Percentiles rank a stretch among this genome's conserved stretches.
Conservation (phyloP, 1,140 invertebrate genomes). For the Ceratina calcarata region DNA sequence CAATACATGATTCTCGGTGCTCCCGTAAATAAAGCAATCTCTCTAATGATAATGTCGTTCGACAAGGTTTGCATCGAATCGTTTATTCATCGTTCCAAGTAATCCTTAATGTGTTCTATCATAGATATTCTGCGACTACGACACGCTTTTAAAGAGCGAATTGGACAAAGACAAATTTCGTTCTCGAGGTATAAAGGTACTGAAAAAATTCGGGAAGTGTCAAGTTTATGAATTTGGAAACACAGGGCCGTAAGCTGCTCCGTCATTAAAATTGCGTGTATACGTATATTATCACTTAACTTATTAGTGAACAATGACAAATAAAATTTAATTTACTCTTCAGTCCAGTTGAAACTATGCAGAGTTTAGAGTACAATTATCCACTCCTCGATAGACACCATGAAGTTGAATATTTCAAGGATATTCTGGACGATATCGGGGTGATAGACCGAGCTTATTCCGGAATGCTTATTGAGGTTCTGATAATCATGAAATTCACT, state of each 20-base stretch:
- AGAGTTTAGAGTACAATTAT: constrained; percentile 44
- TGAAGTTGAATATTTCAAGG: constrained; percentile 70
- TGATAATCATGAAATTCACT: neutral
- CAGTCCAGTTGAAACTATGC: neutral
- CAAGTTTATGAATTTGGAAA: constrained; percentile 82
- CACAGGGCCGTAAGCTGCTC: constrained; percentile 1
- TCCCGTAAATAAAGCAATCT: constrained; percentile 81
- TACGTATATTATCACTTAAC: neutral
- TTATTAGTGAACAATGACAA: neutral
- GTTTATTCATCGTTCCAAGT: neutral
- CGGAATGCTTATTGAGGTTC: constrained; percentile 72
- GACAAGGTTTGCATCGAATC: constrained; percentile 51
- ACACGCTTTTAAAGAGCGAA: constrained; percentile 83
- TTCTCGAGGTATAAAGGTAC: constrained; percentile 79
- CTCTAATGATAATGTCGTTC: constrained; percentile 42
- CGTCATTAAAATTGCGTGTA: neutral
- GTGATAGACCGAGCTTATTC: constrained; percentile 63
- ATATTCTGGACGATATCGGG: constrained; percentile 69
- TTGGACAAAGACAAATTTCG: constrained; percentile 81
- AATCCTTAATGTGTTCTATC: neutral
- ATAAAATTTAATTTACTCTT: neutral
- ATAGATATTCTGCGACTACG: constrained; percentile 84
- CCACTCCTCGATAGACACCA: constrained; percentile 69
- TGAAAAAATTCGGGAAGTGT: constrained; percentile 80
- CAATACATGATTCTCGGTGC: constrained; percentile 86